These are phyloP conservation scores for Cromileptes altivelis DNA, from an alignment of 2,113 vertebrate genomes.

Conservation along the genomic window DNA sequence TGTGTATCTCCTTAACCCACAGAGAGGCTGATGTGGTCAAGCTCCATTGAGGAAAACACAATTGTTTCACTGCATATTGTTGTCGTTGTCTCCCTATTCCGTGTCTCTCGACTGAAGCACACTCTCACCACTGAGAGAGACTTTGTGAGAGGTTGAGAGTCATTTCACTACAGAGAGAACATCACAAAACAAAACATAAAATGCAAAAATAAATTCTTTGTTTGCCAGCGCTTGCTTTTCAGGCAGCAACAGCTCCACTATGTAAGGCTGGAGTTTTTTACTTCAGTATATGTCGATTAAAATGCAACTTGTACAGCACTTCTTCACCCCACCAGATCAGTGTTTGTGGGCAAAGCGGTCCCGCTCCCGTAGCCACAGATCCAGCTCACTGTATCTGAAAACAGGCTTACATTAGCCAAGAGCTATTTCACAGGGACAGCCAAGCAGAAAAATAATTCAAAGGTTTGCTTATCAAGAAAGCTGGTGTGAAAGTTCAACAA, in stretches of 20 bases:
- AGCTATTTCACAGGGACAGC: constrained; percentile 84
- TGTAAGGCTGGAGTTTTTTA: constrained; percentile 10
- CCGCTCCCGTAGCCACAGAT: constrained; percentile 57
- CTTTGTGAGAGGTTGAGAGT: constrained; percentile 27
- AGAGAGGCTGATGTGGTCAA: constrained; percentile 42
- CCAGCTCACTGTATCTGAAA: constrained; percentile 77
- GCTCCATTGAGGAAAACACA: constrained; percentile 30
- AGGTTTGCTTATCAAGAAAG: constrained; percentile 83
- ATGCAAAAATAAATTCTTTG: neutral
- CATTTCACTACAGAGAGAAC: constrained; percentile 18
- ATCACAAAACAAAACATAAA: neutral
- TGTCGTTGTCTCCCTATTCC: constrained; percentile 24
- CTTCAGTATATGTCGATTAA: constrained; percentile 27
- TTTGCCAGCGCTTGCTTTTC: neutral
- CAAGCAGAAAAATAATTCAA: constrained; percentile 86
- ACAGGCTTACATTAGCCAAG: constrained; percentile 80
- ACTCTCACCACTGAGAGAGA: neutral
- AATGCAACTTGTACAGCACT: constrained; percentile 42
- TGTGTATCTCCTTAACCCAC: constrained; percentile 46
- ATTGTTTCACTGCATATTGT: constrained; percentile 18
- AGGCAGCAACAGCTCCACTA: neutral
- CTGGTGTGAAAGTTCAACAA: constrained; percentile 82
- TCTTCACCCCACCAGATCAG: constrained; percentile 47
- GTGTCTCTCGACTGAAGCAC: constrained; percentile 38
- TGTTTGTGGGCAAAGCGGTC: constrained; percentile 50